These are phyloP conservation scores for Neelides sp. DNA, from an alignment of 1,140 invertebrate genomes.

Conservation along the genomic window DNA sequence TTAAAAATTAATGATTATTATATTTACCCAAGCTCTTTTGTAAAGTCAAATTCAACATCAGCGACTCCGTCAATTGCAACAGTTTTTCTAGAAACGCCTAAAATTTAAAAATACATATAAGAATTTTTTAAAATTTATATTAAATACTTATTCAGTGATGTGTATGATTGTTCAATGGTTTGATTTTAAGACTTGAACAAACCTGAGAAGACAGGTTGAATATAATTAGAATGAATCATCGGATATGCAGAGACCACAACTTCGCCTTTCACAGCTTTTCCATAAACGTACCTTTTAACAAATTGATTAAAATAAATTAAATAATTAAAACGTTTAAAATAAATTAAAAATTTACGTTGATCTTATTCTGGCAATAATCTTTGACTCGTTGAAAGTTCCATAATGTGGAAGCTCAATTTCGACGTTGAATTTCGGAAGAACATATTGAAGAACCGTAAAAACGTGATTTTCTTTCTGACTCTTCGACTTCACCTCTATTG, in stretches of 20 bases:
- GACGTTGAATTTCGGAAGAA: conserved; percentile 84
- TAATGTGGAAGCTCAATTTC: conserved; percentile 64
- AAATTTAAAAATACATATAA: no score
- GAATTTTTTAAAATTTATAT: no score
- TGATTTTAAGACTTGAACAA: no score
- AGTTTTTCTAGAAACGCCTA: conserved; percentile 62
- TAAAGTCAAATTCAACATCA: conserved; percentile 60
- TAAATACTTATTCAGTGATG: no score
- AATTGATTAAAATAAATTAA: neutral
- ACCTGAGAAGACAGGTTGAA: conserved; percentile 65
- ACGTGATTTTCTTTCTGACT: conserved; percentile 35
- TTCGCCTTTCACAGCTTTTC: conserved; percentile 66
- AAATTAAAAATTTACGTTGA: conserved; percentile 53
- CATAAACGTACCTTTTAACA: conserved; percentile 55
- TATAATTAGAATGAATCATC: conserved; percentile 57
- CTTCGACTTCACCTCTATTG: conserved; percentile 57
- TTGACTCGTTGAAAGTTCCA: conserved; percentile 61
- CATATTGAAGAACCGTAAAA: conserved; percentile 78
- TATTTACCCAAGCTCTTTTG: conserved; percentile 48
- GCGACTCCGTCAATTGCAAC: conserved; percentile 63
- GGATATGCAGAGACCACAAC: conserved; percentile 60
- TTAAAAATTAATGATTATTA: conserved; percentile 1
- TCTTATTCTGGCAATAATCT: conserved; percentile 59
- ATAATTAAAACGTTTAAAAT: neutral
- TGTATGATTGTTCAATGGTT: no score